Conservation (phyloP, 2,888 invertebrate genomes). For the Melinopterus prodromus region DNA sequence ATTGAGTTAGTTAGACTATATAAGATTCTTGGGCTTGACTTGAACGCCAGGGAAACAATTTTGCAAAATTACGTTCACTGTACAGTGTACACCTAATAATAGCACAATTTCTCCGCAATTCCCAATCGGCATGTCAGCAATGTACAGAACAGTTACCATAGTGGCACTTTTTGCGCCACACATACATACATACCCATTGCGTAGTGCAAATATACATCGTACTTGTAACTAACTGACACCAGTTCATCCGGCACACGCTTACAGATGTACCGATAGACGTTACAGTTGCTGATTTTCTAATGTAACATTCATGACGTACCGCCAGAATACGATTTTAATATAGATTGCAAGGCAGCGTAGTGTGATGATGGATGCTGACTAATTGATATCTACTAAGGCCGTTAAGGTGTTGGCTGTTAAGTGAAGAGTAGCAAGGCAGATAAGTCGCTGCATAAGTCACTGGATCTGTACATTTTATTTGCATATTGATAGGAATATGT, state of each 20-base stretch:
- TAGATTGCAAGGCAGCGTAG: neutral
- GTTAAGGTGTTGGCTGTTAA: neutral
- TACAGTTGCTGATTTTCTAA: neutral
- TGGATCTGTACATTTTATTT: neutral
- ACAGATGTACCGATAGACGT: neutral
- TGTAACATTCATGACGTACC: neutral
- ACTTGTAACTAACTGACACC: neutral
- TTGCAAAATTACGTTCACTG: no score
- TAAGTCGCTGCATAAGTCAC: neutral
- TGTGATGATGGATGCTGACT: neutral
- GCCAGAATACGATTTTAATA: neutral
- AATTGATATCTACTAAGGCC: neutral
- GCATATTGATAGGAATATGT: conserved; percentile 9
- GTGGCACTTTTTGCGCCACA: neutral
- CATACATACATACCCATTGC: neutral
- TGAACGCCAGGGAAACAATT: no score
- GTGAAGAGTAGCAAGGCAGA: neutral
- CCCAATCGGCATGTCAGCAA: neutral
- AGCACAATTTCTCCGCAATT: neutral
- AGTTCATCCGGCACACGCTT: no score
- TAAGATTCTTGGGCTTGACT: no score
- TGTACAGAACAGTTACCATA: neutral
- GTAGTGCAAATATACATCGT: neutral
- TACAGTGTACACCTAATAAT: no score
- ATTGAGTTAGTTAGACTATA: no score